A percentile compares a stretch with the other conserved stretches of the same genome.
These are phyloP conservation scores for Hemithea aestivaria DNA, from an alignment of 2,888 invertebrate genomes.

Conservation along the genomic window DNA sequence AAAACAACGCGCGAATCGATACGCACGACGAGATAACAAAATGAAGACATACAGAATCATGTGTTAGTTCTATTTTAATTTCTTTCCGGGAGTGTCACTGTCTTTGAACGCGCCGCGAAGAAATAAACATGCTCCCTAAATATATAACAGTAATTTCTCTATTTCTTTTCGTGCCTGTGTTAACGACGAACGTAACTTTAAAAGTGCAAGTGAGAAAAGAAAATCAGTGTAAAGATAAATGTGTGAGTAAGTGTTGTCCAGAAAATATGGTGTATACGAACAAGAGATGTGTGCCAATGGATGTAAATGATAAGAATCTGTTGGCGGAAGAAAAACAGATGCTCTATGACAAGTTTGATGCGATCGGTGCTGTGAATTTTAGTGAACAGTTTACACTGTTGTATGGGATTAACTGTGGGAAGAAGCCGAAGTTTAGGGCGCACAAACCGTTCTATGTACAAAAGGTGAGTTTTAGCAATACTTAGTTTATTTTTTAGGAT, in stretches of 20 bases:
- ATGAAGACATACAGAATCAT: constrained; percentile 1
- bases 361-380: constrained; percentile 20
- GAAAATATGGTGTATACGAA: constrained; percentile 29
- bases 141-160: not conserved
- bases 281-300: constrained; percentile 14
- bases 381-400: constrained; percentile 22
- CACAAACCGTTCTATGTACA: constrained; percentile 29
- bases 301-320: constrained; percentile 14
- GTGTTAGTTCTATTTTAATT: not conserved
- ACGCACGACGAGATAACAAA: not conserved
- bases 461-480: constrained; percentile 32
- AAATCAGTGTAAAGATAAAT: constrained; percentile 29
- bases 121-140: too few relatives aligned
- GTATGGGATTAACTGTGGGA: constrained; percentile 31
- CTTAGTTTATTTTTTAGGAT: too few relatives aligned
- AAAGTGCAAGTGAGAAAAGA: constrained; percentile 10
- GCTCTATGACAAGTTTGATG: constrained; percentile 11
- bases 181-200: constrained; percentile 10
- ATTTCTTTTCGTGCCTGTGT: not conserved
- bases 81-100: not conserved
- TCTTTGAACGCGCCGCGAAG: too few relatives aligned
- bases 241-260: constrained; percentile 48
- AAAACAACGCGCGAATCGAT: constrained; percentile 10
- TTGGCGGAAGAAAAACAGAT: constrained; percentile 22
- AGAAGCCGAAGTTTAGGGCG: constrained; percentile 11